A percentile compares a stretch with the other conserved stretches of the same genome.
Conservation (phyloP, 2,888 invertebrate genomes). For the Alcis repandata region DNA sequence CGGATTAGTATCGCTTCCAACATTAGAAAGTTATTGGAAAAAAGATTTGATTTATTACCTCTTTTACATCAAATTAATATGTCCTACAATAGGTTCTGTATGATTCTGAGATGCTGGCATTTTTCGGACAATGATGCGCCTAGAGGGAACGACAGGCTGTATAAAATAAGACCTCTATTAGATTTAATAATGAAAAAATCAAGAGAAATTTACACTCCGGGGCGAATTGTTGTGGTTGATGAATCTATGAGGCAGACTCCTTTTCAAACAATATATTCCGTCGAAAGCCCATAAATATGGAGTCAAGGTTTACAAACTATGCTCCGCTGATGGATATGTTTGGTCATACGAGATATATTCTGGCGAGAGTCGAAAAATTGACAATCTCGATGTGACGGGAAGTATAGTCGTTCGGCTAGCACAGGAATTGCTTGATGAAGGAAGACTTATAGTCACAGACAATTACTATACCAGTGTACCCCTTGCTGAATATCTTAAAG, state of each 20-base stretch:
- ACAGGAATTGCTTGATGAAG: conserved; percentile 36
- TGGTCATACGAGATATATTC: conserved; percentile 43
- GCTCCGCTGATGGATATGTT: conserved; percentile 29
- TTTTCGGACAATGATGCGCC: no score
- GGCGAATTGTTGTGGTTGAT: conserved; percentile 13
- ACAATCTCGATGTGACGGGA: conserved; percentile 39
- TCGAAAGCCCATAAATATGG: conserved; percentile 14
- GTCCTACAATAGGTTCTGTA: no score
- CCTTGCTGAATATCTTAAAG: conserved; percentile 37
- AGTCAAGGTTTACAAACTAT: conserved; percentile 9
- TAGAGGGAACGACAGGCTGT: no score
- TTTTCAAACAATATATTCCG: conserved; percentile 7
- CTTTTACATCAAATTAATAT: no score
- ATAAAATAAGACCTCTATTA: no score
- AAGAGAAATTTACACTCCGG: no score
- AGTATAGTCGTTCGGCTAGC: conserved; percentile 30
- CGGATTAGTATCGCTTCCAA: no score
- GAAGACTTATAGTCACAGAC: conserved; percentile 41
- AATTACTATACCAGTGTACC: conserved; percentile 45
- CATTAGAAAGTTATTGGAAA: no score
- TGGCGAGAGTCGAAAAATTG: conserved; percentile 36
- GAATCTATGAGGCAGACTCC: conserved; percentile 11
- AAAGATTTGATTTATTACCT: no score
- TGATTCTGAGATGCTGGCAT: no score
- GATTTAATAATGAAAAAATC: no score